Evolutionary conservation across 2,888 invertebrate species (phyloP).

Genomic region (Agrotis puta): DNA sequence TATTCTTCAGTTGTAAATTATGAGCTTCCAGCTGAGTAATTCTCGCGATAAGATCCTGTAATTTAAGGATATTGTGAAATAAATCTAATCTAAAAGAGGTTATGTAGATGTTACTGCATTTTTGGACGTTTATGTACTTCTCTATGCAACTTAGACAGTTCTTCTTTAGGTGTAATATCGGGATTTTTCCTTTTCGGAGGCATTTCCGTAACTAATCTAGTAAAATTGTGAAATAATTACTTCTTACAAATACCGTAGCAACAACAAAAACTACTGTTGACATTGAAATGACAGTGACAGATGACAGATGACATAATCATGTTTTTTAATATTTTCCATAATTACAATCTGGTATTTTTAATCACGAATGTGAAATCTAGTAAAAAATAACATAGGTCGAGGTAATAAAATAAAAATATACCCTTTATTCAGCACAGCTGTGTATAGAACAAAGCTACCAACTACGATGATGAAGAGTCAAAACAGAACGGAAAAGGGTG

Average conservation of each 20-base stretch:
- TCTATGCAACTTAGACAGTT: conserved; percentile 78
- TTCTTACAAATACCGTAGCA: neutral
- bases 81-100: conserved; percentile 57
- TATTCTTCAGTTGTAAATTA: conserved; percentile 94
- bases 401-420: too few species aligned
- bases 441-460: too few species aligned
- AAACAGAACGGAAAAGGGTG: too few species aligned
- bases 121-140: conserved; percentile 69
- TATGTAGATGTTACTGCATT: conserved; percentile 50
- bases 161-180: conserved; percentile 71
- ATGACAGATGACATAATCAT: neutral
- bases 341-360: neutral
- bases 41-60: conserved; percentile 93
- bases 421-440: too few species aligned
- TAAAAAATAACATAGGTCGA: too few species aligned
- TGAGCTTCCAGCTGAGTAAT: conserved; percentile 94
- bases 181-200: conserved; percentile 75
- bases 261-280: neutral
- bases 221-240: conserved; percentile 5
- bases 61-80: conserved; percentile 9
- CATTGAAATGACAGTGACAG: neutral
- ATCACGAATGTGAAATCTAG: too few species aligned
- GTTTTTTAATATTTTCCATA: neutral
- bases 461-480: too few species aligned
- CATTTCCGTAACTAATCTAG: conserved; percentile 69